Evolutionary conservation across 2,888 invertebrate genomes (phyloP).

Genomic region (Diarsia mendica): DNA sequence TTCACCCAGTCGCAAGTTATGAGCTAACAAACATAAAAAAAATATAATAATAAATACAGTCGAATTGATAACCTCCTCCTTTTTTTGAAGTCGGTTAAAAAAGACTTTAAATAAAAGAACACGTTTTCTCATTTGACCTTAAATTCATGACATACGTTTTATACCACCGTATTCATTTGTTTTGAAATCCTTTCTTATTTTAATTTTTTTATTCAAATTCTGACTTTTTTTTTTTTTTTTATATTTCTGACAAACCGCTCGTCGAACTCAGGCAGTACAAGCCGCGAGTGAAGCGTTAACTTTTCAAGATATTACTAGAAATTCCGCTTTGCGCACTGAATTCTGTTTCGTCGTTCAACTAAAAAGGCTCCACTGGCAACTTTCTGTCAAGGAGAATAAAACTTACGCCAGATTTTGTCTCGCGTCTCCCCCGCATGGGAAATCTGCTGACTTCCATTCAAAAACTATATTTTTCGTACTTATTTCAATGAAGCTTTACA

Average conservation of each 20-base stretch:
- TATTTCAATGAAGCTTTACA: conserved; percentile 59
- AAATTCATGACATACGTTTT: background rate
- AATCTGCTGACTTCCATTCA: conserved; percentile 67
- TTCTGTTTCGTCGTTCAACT: conserved; percentile 67
- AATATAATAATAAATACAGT: too few relatives aligned
- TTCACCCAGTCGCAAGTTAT: too few relatives aligned
- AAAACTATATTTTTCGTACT: conserved; percentile 60
- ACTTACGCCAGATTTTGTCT: conserved; percentile 68
- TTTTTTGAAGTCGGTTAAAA: too few relatives aligned
- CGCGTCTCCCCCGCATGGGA: conserved; percentile 65
- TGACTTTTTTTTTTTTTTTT: conserved; percentile 3
- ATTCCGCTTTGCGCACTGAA: conserved; percentile 61
- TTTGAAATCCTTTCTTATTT: background rate
- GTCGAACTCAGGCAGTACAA: conserved; percentile 34
- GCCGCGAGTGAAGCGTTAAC: conserved; percentile 59
- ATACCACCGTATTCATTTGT: conserved; percentile 3
- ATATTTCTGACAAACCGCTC: conserved; percentile 35
- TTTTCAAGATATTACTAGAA: conserved; percentile 65
- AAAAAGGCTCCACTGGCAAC: conserved; percentile 66
- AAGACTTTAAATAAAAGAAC: background rate
- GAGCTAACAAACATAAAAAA: too few relatives aligned
- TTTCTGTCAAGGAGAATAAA: conserved; percentile 69
- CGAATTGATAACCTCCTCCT: too few relatives aligned
- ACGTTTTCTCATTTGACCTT: too few relatives aligned
- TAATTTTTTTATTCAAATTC: background rate